Evolutionary conservation across 2,113 vertebrate species (phyloP).

Genomic region (Prietella phreatophila): DNA sequence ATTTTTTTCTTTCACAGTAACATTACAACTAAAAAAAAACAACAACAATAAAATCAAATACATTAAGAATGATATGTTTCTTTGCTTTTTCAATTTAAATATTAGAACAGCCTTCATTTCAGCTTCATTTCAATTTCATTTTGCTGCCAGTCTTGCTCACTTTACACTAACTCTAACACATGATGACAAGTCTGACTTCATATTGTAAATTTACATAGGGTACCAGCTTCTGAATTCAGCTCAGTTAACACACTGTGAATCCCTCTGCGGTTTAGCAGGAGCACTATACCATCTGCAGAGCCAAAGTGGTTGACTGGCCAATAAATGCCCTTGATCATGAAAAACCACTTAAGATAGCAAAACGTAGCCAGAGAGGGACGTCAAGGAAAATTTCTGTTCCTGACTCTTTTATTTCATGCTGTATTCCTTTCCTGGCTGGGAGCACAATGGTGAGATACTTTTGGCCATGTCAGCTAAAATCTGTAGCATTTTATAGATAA

Average conservation of each 20-base stretch:
- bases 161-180: constrained; percentile 16
- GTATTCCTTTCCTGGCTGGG: constrained; percentile 47
- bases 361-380: constrained; percentile 33
- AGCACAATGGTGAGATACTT: constrained; percentile 36
- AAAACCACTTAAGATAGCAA: constrained; percentile 37
- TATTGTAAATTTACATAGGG: constrained; percentile 39
- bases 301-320: constrained; percentile 25
- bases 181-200: constrained; percentile 44
- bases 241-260: constrained; percentile 37
- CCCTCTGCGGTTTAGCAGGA: constrained; percentile 40
- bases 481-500: constrained; percentile 44
- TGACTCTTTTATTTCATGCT: constrained; percentile 42
- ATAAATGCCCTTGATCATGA: constrained; percentile 41
- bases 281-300: constrained; percentile 43
- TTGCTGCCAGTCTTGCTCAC: constrained; percentile 16
- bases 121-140: constrained; percentile 24
- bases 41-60: not conserved
- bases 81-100: not conserved
- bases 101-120: not conserved
- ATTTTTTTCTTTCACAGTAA: not conserved
- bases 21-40: not conserved
- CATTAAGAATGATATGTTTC: not conserved
- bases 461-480: constrained; percentile 47
- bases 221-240: constrained; percentile 28
- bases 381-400: constrained; percentile 15